Evolutionary conservation across 2,113 vertebrate genomes (phyloP).

Genomic region (Xiphias gladius): DNA sequence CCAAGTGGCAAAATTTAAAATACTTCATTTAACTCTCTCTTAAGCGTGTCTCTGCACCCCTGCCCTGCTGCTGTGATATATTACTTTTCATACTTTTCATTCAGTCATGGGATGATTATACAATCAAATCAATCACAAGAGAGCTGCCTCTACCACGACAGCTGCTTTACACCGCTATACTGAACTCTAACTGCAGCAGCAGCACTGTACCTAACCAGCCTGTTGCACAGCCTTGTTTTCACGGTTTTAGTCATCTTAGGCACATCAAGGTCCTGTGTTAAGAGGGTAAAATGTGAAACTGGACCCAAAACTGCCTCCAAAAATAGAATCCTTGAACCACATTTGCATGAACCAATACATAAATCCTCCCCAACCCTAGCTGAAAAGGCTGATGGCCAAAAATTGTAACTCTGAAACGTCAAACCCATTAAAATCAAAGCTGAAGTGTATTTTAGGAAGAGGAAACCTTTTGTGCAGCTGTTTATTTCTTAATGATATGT

Average conservation of each 20-base stretch:
- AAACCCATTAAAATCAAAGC: conserved; percentile 1
- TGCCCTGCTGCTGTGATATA: neutral
- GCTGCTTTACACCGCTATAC: neutral
- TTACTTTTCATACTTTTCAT: conserved; percentile 3
- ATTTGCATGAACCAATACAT: conserved; percentile 54
- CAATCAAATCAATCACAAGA: neutral
- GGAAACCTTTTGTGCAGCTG: neutral
- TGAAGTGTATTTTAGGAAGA: neutral
- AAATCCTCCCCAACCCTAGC: conserved; percentile 7
- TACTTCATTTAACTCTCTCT: neutral
- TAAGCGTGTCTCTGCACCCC: neutral
- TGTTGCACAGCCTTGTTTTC: conserved; percentile 15
- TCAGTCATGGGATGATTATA: neutral
- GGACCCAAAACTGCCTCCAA: conserved; percentile 18
- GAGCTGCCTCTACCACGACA: neutral
- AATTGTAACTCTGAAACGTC: neutral
- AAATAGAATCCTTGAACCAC: conserved; percentile 52
- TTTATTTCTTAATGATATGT: neutral
- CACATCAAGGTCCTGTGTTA: neutral
- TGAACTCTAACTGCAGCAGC: neutral
- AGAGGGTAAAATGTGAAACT: conserved; percentile 30
- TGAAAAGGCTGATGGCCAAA: neutral
- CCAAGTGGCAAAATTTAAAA: neutral
- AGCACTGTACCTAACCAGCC: neutral
- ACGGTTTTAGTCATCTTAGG: conserved; percentile 10